phyloP scores from a whole-genome alignment of 2,888 invertebrate genomes.

The Chesias legatella region DNA sequence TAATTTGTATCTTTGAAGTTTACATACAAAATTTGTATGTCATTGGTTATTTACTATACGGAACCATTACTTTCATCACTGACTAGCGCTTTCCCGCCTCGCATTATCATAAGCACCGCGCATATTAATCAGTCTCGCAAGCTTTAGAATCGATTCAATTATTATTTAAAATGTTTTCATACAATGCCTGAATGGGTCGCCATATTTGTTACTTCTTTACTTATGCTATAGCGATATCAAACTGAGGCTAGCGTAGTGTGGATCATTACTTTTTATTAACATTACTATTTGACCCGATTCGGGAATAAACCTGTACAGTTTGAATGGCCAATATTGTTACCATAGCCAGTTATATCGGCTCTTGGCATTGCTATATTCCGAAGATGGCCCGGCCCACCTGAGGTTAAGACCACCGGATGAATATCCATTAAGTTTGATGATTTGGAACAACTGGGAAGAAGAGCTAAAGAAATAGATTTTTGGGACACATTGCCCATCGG shows the following conservation, averaged over 20 bases:
- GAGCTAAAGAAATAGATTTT: too few species aligned
- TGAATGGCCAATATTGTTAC: too few species aligned
- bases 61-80: constrained; percentile 7
- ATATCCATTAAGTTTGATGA: too few species aligned
- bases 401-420: too few species aligned
- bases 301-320: too few species aligned
- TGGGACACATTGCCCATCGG: too few species aligned
- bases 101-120: constrained; percentile 35
- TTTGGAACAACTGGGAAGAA: too few species aligned
- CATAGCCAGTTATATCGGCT: too few species aligned
- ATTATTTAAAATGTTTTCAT: constrained; percentile 70
- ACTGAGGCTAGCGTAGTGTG: constrained; percentile 30
- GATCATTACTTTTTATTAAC: constrained; percentile 29
- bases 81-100: constrained; percentile 12
- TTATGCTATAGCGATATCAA: constrained; percentile 58
- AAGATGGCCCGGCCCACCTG: too few species aligned
- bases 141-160: constrained; percentile 69
- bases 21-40: neutral
- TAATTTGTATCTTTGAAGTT: neutral
- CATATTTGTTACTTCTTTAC: constrained; percentile 73
- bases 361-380: too few species aligned
- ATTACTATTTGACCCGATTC: neutral
- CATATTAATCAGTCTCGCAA: constrained; percentile 60
- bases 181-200: constrained; percentile 71
- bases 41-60: neutral